Evolutionary conservation across 2,888 invertebrate species (phyloP).

Genomic region (Leistus spinibarbis): DNA sequence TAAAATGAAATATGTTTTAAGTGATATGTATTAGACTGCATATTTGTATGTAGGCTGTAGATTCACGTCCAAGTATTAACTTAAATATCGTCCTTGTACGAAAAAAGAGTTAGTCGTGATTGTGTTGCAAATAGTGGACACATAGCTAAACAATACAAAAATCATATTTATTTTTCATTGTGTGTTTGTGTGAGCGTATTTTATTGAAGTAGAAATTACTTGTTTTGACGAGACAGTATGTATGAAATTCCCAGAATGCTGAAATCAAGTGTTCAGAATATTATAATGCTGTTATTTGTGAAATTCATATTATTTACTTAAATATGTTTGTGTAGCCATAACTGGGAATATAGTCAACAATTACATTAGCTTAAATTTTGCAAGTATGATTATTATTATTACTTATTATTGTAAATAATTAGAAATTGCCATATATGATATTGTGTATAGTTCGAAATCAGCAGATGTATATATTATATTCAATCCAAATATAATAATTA

Average conservation of each 20-base stretch:
- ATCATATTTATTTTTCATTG: constrained; percentile 36
- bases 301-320: constrained; percentile 13
- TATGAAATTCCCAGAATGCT: constrained; percentile 38
- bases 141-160: constrained; percentile 15
- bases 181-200: constrained; percentile 26
- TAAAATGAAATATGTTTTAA: constrained; percentile 21
- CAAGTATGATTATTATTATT: constrained; percentile 17
- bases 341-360: constrained; percentile 39
- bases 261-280: constrained; percentile 30
- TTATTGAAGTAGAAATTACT: constrained; percentile 26
- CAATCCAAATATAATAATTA: constrained; percentile 36
- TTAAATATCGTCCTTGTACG: constrained; percentile 6
- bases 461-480: constrained; percentile 39
- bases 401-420: constrained; percentile 43
- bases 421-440: constrained; percentile 47
- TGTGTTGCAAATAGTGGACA: constrained; percentile 11
- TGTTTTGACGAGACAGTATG: constrained; percentile 28
- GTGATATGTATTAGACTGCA: constrained; percentile 39
- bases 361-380: constrained; percentile 37
- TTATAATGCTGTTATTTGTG: constrained; percentile 27
- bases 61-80: constrained; percentile 34
- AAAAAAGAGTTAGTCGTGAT: constrained; percentile 4
- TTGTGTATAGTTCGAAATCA: constrained; percentile 45
- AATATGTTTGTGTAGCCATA: constrained; percentile 26
- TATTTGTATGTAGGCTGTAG: constrained; percentile 33